These are phyloP conservation scores for Fopius arisanus DNA, from an alignment of 1,140 invertebrate genomes.

Conservation along the genomic window DNA sequence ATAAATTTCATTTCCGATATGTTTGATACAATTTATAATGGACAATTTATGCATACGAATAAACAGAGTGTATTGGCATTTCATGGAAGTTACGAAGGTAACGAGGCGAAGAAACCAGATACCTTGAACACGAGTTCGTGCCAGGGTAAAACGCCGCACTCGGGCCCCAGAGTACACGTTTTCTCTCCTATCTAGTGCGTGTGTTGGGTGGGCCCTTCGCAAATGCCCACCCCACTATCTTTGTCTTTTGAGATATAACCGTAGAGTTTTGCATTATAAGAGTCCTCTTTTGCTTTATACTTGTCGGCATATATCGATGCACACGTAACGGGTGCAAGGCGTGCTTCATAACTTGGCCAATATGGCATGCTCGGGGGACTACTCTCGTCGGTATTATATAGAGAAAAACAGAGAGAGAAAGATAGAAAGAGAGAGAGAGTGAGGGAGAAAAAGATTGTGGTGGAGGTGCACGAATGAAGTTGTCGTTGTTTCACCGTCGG, in stretches of 20 bases:
- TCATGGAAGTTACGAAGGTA: slow-evolving; percentile 30
- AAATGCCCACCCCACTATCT: not conserved
- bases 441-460: no score
- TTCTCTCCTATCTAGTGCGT: slow-evolving; percentile 32
- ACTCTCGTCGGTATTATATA: not conserved
- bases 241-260: slow-evolving; percentile 11
- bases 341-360: slow-evolving; percentile 53
- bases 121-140: slow-evolving; percentile 45
- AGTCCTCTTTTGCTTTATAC: slow-evolving; percentile 13
- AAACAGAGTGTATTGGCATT: slow-evolving; percentile 5
- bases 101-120: slow-evolving; percentile 46
- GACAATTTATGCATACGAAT: slow-evolving; percentile 10
- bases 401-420: not conserved
- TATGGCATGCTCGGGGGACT: not conserved
- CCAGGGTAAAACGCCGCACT: not conserved
- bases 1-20: not conserved
- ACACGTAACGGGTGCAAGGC: slow-evolving; percentile 34
- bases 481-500: slow-evolving; percentile 52
- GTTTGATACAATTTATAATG: slow-evolving; percentile 1
- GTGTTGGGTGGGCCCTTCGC: slow-evolving; percentile 29
- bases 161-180: slow-evolving; percentile 20
- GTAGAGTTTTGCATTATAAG: slow-evolving; percentile 4
- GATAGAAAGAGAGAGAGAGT: no score
- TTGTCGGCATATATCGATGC: slow-evolving; percentile 12
- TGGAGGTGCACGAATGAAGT: slow-evolving; percentile 55